Conservation (phyloP, 2,113 vertebrate genomes). For the human region GRCh38 chr12:41560501-41561000, state of each 20-base stretch:
- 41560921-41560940: constrained; percentile 52
- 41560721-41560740: constrained; percentile 27
- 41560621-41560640: background rate
- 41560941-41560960: constrained; percentile 49
- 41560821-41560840: constrained; percentile 40
- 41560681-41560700: constrained; percentile 26
- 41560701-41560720: background rate
- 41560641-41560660: background rate
- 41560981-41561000: background rate
- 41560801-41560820: constrained; percentile 55
- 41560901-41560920: constrained; percentile 30
- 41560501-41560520: background rate
- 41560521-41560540: background rate
- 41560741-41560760: constrained; percentile 25
- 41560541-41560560: background rate
- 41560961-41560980: constrained; percentile 3
- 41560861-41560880: constrained; percentile 21
- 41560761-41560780: constrained; percentile 48
- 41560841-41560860: constrained; percentile 8
- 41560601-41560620: accelerated
- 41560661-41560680: background rate
- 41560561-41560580: background rate
- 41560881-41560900: background rate
- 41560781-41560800: constrained; percentile 42
- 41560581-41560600: background rate